Evolutionary conservation across 2,113 vertebrate genomes (phyloP).

Genomic region (Furnarius figulus): DNA sequence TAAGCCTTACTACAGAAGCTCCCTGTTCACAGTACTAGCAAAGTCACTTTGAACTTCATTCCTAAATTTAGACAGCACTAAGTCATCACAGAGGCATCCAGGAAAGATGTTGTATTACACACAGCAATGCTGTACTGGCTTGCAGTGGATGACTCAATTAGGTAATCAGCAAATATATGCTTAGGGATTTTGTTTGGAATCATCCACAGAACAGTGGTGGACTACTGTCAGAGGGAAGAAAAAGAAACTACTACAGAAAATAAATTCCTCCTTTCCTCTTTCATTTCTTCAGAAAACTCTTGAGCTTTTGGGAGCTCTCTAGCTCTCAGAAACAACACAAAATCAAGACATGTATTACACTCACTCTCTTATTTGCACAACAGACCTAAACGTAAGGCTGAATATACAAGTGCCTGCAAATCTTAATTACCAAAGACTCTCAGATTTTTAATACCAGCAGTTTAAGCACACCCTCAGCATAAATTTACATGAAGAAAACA

Average conservation of each 20-base stretch:
- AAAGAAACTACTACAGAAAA: background rate
- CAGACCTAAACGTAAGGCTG: background rate
- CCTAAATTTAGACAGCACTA: constrained; percentile 15
- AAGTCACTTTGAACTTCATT: constrained; percentile 10
- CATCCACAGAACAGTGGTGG: background rate
- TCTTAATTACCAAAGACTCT: background rate
- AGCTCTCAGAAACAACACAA: background rate
- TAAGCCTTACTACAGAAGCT: background rate
- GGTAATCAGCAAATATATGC: background rate
- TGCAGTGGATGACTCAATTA: background rate
- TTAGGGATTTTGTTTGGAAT: background rate
- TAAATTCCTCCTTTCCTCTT: background rate
- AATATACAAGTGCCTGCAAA: background rate
- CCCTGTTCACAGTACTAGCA: background rate
- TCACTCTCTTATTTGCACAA: background rate
- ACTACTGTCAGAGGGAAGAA: background rate
- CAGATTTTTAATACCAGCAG: background rate
- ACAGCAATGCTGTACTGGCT: background rate
- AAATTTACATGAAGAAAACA: background rate
- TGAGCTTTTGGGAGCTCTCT: background rate
- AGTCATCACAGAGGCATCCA: background rate
- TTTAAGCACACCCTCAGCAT: background rate
- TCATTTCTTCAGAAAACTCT: background rate
- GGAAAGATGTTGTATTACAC: background rate
- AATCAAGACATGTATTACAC: background rate